These are phyloP conservation scores for Nymphalis io DNA, from an alignment of 1,140 invertebrate species.

Conservation along the genomic window DNA sequence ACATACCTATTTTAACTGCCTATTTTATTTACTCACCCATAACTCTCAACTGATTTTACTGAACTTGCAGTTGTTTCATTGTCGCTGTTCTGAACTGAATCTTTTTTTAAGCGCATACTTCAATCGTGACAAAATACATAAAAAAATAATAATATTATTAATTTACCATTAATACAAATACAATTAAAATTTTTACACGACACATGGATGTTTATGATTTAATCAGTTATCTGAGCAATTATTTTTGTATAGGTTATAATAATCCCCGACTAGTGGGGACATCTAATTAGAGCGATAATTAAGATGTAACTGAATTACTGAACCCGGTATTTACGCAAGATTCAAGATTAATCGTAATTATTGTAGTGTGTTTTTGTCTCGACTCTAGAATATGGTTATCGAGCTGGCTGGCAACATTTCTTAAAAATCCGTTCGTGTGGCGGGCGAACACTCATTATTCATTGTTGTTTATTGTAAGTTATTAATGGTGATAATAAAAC, in stretches of 20 bases:
- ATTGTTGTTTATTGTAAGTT: too few relatives aligned
- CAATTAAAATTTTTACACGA: too few relatives aligned
- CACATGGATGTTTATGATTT: too few relatives aligned
- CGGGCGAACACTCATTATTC: too few relatives aligned
- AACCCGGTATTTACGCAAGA: slow-evolving; percentile 1
- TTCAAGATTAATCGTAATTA: background rate
- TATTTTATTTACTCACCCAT: slow-evolving; percentile 50
- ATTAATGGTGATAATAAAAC: too few relatives aligned
- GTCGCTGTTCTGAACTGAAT: slow-evolving; percentile 38
- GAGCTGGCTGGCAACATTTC: too few relatives aligned
- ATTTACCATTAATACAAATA: background rate
- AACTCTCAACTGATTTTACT: slow-evolving; percentile 56
- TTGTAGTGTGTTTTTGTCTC: background rate
- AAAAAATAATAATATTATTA: background rate
- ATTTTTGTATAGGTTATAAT: too few relatives aligned
- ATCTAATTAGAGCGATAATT: background rate
- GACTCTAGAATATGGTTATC: background rate
- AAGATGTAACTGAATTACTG: background rate
- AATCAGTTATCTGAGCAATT: too few relatives aligned
- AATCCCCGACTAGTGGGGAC: background rate
- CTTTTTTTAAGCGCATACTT: slow-evolving; percentile 47
- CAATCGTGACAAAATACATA: background rate
- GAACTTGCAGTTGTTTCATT: slow-evolving; percentile 57
- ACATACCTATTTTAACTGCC: too few relatives aligned
- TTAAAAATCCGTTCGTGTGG: too few relatives aligned